Evolutionary conservation across 1,140 invertebrate genomes (phyloP), one percentile per base, ranked within the genome.

Genomic region (Brachionus sp.): DNA sequence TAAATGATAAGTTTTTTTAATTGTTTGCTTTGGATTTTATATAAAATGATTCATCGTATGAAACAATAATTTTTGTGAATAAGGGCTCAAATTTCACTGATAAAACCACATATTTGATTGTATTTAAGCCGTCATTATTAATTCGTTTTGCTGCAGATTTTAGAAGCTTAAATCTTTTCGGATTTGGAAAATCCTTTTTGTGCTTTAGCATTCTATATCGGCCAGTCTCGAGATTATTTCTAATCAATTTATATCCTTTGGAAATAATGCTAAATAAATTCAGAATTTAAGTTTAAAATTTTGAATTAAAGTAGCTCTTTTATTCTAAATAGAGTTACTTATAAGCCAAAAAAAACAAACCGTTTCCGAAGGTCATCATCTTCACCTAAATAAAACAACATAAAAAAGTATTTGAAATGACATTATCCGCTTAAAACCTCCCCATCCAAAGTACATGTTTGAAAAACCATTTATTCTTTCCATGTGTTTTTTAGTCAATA

Each of bases 381-480:
- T 70, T 70, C 66, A 37, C 66, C 66, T 70, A 1, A 12, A 70
- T 39, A 70, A 29, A 37, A 70, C 37, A 37, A 37, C 19, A 10
- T 9, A 70, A 70, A n/a, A 70, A 70, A 70, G n/a, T 29, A 29
- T 29, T 70, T 70, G n/a, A 5, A 39, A 16, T 19, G 2, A 23
- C 4, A 42, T 19, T 4, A 35, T 19, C 16, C 3, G 16, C 16
- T 9, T 35, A 66, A n/a, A 19, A 25, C 85, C 84, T 16, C 85
- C 93, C 93, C 92, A 94, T 0, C 93, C 94, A 89, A 91, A 94
- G 88, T 93, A 95, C 39, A 91, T 86, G 89, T 95, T 95, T 19
- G 93, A 94, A 91, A 95, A 96, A 4, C 95, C 95, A 89, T 97
- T 96, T 4, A 94, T 92, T 83, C 88, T 86, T 83, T 92, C 90